Conservation (phyloP, 2,113 vertebrate species). For the Nesoenas mayeri region DNA sequence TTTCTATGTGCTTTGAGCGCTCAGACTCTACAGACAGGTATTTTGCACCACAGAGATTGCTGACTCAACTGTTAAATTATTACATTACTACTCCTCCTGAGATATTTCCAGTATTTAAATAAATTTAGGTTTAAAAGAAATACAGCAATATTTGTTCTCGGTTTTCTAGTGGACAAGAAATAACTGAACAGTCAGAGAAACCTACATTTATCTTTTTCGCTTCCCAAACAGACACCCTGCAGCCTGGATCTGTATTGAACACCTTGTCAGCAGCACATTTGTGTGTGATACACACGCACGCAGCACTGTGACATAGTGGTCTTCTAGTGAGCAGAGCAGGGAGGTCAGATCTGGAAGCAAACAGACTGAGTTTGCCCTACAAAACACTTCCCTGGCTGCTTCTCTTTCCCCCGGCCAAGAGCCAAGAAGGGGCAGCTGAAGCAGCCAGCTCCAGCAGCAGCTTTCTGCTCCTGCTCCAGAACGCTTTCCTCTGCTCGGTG, state of each 20-base stretch:
- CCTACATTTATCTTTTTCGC: background rate
- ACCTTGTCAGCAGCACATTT: background rate
- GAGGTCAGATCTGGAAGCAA: background rate
- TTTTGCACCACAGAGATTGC: background rate
- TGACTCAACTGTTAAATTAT: background rate
- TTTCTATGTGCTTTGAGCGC: background rate
- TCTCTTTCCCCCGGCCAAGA: background rate
- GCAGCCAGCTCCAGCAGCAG: background rate
- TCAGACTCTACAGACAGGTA: background rate
- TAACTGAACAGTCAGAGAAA: background rate
- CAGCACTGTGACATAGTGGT: background rate
- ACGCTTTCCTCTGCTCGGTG: accelerated
- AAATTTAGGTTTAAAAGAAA: background rate
- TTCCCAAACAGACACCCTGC: too few species aligned
- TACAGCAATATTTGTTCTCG: background rate
- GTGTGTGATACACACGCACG: background rate
- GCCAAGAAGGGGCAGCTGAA: background rate
- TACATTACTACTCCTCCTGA: background rate
- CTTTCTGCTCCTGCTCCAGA: too few species aligned
- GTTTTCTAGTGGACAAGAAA: background rate
- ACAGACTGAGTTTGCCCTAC: background rate
- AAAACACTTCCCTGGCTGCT: background rate
- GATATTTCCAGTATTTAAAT: background rate
- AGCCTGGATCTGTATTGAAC: background rate
- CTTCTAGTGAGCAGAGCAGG: accelerated